Evolutionary conservation across 1,140 invertebrate species (phyloP).

Genomic region (Rhopalosiphum maidis): DNA sequence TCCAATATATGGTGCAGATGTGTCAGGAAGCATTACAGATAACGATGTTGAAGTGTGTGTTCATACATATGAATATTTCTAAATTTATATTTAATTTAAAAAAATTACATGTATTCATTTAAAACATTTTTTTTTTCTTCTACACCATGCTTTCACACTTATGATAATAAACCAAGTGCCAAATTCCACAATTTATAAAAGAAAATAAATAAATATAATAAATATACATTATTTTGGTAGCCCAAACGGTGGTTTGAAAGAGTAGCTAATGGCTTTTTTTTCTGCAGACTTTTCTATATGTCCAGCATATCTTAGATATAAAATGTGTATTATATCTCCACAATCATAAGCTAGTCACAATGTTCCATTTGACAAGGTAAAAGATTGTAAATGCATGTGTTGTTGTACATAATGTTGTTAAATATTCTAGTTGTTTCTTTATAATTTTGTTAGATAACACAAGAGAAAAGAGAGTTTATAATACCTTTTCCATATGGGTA

Average conservation of each 20-base stretch:
- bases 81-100: background rate
- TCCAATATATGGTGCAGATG: slow-evolving; percentile 95
- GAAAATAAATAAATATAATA: too few species aligned
- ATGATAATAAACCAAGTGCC: too few species aligned
- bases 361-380: slow-evolving; percentile 91
- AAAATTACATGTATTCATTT: slow-evolving; percentile 64
- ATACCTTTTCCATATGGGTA: slow-evolving; percentile 98
- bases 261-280: slow-evolving; percentile 89
- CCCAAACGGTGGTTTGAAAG: slow-evolving; percentile 88
- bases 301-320: slow-evolving; percentile 92
- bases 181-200: slow-evolving; percentile 96
- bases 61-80: background rate
- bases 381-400: background rate
- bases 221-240: too few species aligned
- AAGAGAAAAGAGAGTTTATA: slow-evolving; percentile 97
- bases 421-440: slow-evolving; percentile 32
- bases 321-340: slow-evolving; percentile 96
- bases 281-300: slow-evolving; percentile 84
- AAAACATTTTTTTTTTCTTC: too few species aligned
- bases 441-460: slow-evolving; percentile 80
- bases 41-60: slow-evolving; percentile 73
- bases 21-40: slow-evolving; percentile 94
- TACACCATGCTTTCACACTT: too few species aligned
- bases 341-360: slow-evolving; percentile 76
- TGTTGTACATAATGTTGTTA: background rate